Evolutionary conservation across 2,797 vertebrate species (phyloP).

Genomic region (Taenioides sp.): DNA sequence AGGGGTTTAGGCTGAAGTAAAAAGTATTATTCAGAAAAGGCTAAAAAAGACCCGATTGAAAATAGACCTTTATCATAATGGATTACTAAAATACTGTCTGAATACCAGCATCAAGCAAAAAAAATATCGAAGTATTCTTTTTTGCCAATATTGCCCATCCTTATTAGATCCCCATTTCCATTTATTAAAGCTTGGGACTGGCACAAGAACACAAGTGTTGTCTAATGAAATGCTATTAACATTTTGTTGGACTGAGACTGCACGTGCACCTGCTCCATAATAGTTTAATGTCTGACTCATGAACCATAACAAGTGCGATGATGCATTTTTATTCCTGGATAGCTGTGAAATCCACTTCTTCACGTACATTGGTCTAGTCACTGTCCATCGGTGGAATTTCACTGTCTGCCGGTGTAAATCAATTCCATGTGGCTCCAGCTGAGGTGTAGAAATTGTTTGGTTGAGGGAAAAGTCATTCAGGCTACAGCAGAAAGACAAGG

Average conservation of each 20-base stretch:
- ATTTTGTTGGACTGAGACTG: constrained; percentile 5
- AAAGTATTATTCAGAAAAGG: no score
- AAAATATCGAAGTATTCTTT: no score
- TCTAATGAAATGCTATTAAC: neutral
- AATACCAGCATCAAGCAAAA: no score
- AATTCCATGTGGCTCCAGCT: constrained; percentile 76
- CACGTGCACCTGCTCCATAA: constrained; percentile 41
- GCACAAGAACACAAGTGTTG: neutral
- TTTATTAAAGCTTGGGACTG: neutral
- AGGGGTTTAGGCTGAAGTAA: no score
- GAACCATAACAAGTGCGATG: constrained; percentile 37
- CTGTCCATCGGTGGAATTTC: constrained; percentile 70
- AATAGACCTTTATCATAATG: no score
- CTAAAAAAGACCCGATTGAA: no score
- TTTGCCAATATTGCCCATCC: no score
- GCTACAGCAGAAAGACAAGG: constrained; percentile 63
- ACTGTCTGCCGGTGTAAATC: constrained; percentile 73
- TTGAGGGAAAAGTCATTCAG: constrained; percentile 68
- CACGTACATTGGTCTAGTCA: constrained; percentile 74
- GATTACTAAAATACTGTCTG: no score
- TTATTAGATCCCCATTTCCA: neutral
- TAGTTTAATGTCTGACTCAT: constrained; percentile 31
- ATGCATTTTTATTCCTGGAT: constrained; percentile 55
- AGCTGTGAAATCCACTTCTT: constrained; percentile 55
- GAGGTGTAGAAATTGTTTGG: constrained; percentile 72